Evolutionary conservation across 2,888 invertebrate genomes (phyloP), one percentile per base, ranked within the genome.

Genomic region (Lithodes maja): DNA sequence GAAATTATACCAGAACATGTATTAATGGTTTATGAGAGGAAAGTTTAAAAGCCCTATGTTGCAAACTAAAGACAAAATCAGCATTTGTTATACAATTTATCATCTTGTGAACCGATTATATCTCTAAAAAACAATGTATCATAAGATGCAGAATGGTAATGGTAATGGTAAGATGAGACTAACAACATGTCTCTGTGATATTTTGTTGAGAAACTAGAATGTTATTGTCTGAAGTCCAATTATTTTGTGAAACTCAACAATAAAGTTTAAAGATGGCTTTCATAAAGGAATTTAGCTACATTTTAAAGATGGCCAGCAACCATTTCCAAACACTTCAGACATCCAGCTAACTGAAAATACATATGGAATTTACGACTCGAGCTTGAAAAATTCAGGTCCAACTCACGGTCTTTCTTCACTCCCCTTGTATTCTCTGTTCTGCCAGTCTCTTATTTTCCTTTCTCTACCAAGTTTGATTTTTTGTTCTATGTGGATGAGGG

Each of bases 291-390:
- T 49, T 77, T 77, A 77, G 77, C 50, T 49, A 77, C 77, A 77
- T 77, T 2, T 77, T n/a, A 49, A 50, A n/a, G 77, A 77, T 52
- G 77, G 33, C 77, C 77, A 77, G 53, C 77, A 77, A 77, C 77
- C 77, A 77, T 77, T 77, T 77, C 52, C 77, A 7, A 77, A 52
- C 77, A 77, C 33, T 52, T 77, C 52, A 77, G 53, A 52, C 77
- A 77, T 77, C 7, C 77, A 50, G 15, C 77, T 77, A 49, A 2
- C 77, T 77, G 77, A 77, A 77, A 77, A 77, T 77, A 77, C 77
- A 77, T 2, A 77, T 52, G 77, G 77, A 77, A 77, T 77, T 3
- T 49, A 77, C 50, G 2, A 50, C 77, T 77, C 77, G 1, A 77
- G 50, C 2, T 77, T n/a, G 61, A 61, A 61, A 61, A 61, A 7